Evolutionary conservation across 1,140 invertebrate species (phyloP), one percentile per base, ranked within the genome.

Genomic region (Bombus pyrosoma): DNA sequence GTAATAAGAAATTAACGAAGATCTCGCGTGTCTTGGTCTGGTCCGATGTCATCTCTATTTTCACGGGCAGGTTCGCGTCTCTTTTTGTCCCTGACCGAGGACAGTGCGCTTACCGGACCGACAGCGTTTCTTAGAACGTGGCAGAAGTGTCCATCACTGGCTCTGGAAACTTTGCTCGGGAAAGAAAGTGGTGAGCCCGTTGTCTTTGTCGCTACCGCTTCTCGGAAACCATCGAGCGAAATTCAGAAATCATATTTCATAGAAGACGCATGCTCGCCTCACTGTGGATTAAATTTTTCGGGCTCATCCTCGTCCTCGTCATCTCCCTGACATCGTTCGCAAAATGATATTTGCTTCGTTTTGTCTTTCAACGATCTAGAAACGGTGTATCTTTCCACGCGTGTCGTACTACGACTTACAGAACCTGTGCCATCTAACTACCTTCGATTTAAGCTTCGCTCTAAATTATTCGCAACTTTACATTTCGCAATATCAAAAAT

Each of bases 81-180:
- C 37, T 74, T 47, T 57, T 82, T 68, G 88, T 85, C 76, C 75
- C 71, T 75, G 75, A 57, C 59, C 53, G 85, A 87, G 83, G 74
- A 76, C 68, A 64, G 81, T 22, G 83, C 85, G 77, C 66, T 79
- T 73, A 81, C 84, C 64, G 59, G 84, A 59, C 81, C 74, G 88
- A 86, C 81, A 87, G 72, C 88, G 88, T 88, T 94, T 94, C 93
- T 89, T 68, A 88, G 93, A 94, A 93, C 85, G 72, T 69, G 87
- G 53, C 82, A 84, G 86, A 91, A 89, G 88, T 90, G 86, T 89
- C 86, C 85, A 91, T 85, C 84, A 74, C 86, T 87, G 89, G 82
- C 86, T 87, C 84, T 62, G 89, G 87, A 87, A 90, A 90, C 89
- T 87, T 85, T 69, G 86, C 89, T 71, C 79, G 86, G 41, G 82